phyloP scores from a whole-genome alignment of 1,140 invertebrate genomes.

The Helicoverpa armigera region DNA sequence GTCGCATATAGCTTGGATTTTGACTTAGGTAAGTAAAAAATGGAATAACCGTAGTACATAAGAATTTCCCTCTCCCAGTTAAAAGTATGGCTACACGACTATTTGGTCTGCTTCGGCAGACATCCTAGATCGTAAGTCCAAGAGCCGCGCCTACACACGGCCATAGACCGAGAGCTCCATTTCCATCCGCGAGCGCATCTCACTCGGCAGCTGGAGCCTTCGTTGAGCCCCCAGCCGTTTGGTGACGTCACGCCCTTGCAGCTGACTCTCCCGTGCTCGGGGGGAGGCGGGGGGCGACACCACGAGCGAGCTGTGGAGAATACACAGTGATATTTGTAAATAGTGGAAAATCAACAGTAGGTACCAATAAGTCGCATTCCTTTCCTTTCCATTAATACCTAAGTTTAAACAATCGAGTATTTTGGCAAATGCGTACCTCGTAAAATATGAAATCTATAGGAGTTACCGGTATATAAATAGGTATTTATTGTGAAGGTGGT shows the following conservation, averaged over 20 bases:
- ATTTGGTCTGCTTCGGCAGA: constrained; percentile 56
- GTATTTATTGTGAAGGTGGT: too few relatives aligned
- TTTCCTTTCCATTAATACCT: neutral
- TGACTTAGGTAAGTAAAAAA: too few relatives aligned
- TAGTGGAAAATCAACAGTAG: neutral
- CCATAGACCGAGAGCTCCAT: constrained; percentile 57
- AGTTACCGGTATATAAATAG: neutral
- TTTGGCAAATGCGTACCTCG: neutral
- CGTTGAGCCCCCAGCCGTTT: constrained; percentile 57
- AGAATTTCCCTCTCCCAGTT: too few relatives aligned
- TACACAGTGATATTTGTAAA: constrained; percentile 23
- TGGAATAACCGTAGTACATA: too few relatives aligned
- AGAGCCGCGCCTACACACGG: constrained; percentile 68
- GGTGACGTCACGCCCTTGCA: constrained; percentile 67
- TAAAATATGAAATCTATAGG: neutral
- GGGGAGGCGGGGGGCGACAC: constrained; percentile 65
- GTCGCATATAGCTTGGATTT: too few relatives aligned
- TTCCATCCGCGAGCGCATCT: constrained; percentile 66
- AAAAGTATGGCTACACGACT: neutral
- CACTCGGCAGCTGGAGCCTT: constrained; percentile 72
- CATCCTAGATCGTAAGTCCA: constrained; percentile 71
- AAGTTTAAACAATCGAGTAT: neutral
- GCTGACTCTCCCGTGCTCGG: constrained; percentile 70
- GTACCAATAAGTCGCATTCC: neutral
- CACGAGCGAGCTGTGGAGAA: constrained; percentile 66